Conservation (phyloP, 2,888 invertebrate species). For the Blastobasis adustella region DNA sequence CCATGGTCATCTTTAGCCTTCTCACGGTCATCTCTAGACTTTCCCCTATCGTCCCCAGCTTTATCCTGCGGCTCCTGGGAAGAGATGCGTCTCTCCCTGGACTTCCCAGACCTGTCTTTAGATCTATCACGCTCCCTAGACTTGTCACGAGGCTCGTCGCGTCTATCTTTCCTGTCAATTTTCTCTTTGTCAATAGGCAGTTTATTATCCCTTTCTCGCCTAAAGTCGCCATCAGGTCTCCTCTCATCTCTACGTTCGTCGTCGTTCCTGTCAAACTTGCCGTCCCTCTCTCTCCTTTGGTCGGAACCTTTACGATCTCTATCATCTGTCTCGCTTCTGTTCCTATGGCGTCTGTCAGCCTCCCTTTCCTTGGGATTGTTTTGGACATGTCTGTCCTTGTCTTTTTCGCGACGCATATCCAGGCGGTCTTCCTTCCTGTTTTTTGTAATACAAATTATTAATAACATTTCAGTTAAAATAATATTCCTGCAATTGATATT, state of each 20-base stretch:
- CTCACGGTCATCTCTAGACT: slow-evolving; percentile 2
- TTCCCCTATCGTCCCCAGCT: slow-evolving; percentile 3
- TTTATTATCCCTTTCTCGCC: not conserved
- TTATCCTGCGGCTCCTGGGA: not conserved
- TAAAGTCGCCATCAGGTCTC: not conserved
- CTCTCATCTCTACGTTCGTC: not conserved
- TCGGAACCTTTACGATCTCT: slow-evolving; percentile 12
- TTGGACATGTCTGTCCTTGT: slow-evolving; percentile 11
- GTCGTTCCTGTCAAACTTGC: slow-evolving; percentile 1
- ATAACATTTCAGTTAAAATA: no score
- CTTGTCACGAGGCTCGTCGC: slow-evolving; percentile 11
- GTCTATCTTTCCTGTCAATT: slow-evolving; percentile 9
- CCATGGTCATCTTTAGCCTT: slow-evolving; percentile 6
- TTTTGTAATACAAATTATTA: no score
- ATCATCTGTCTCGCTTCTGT: slow-evolving; percentile 19
- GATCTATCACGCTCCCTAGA: slow-evolving; percentile 3
- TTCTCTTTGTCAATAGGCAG: not conserved
- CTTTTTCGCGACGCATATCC: slow-evolving; percentile 21
- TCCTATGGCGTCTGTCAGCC: slow-evolving; percentile 19
- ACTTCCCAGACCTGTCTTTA: slow-evolving; percentile 9
- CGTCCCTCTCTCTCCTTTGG: slow-evolving; percentile 12
- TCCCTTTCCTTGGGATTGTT: slow-evolving; percentile 10
- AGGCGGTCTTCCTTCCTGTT: slow-evolving; percentile 37
- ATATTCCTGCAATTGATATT: no score
- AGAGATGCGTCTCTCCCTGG: slow-evolving; percentile 9